phyloP scores from a whole-genome alignment of 1,140 invertebrate genomes.

The Platyscapa corneri region DNA sequence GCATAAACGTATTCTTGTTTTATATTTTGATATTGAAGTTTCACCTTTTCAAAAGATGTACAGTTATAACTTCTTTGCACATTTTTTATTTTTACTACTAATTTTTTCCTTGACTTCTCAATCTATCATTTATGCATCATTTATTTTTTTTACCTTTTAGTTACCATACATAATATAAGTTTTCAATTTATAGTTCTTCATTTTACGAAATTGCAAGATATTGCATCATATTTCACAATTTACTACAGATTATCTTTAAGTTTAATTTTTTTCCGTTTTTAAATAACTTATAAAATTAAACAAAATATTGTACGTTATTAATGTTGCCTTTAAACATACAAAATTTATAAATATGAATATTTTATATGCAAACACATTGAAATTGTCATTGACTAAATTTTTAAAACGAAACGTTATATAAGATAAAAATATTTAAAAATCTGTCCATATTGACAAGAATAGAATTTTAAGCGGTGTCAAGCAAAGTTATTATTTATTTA shows the following conservation, averaged over 20 bases:
- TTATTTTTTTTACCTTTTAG: neutral
- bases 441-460: no score
- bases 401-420: neutral
- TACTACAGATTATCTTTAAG: neutral
- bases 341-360: no score
- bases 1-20: neutral
- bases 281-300: neutral
- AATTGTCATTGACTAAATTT: constrained; percentile 1
- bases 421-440: neutral
- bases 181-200: neutral
- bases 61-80: constrained; percentile 25
- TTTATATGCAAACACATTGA: neutral
- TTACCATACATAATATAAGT: neutral
- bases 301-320: no score
- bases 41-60: constrained; percentile 24
- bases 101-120: neutral
- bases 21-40: neutral
- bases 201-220: neutral
- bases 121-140: neutral
- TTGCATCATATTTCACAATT: constrained; percentile 33
- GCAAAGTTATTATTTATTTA: no score
- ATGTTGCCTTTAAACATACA: neutral
- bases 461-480: no score
- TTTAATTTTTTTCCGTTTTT: neutral
- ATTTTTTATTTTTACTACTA: constrained; percentile 20